These are phyloP conservation scores for Carabus problematicus DNA, from an alignment of 2,888 invertebrate genomes.

Conservation along the genomic window DNA sequence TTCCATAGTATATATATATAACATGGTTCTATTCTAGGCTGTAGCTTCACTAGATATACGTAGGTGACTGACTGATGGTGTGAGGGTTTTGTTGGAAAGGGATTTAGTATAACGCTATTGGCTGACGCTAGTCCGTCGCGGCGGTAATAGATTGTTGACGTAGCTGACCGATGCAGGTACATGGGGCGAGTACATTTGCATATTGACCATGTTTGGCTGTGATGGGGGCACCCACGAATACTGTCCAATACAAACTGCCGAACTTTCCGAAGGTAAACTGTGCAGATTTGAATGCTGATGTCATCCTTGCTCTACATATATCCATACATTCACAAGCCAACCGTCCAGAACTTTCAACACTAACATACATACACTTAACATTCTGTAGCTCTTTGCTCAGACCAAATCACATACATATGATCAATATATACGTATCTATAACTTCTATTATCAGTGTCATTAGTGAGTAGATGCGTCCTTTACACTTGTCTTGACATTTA, in stretches of 20 bases:
- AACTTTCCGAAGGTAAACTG: constrained; percentile 48
- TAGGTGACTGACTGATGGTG: not conserved
- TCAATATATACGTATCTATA: too few species aligned
- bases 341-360: too few species aligned
- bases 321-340: not conserved
- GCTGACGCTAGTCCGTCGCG: constrained; percentile 51
- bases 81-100: constrained; percentile 14
- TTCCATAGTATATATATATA: too few species aligned
- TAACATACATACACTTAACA: too few species aligned
- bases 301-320: constrained; percentile 3
- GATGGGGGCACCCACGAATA: constrained; percentile 53
- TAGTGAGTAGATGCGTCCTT: too few species aligned
- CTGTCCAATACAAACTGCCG: constrained; percentile 55
- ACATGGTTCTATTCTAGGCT: too few species aligned
- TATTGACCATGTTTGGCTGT: constrained; percentile 58
- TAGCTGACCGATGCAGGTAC: constrained; percentile 60
- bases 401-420: too few species aligned
- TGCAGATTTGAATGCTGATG: constrained; percentile 11
- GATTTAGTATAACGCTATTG: too few species aligned
- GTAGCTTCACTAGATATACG: too few species aligned
- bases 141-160: constrained; percentile 58
- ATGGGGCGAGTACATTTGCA: constrained; percentile 54
- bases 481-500: too few species aligned
- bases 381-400: too few species aligned
- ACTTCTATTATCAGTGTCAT: too few species aligned